Conservation (phyloP, 2,797 vertebrate genomes). For the Periophthalmus magnuspinnatus region DNA sequence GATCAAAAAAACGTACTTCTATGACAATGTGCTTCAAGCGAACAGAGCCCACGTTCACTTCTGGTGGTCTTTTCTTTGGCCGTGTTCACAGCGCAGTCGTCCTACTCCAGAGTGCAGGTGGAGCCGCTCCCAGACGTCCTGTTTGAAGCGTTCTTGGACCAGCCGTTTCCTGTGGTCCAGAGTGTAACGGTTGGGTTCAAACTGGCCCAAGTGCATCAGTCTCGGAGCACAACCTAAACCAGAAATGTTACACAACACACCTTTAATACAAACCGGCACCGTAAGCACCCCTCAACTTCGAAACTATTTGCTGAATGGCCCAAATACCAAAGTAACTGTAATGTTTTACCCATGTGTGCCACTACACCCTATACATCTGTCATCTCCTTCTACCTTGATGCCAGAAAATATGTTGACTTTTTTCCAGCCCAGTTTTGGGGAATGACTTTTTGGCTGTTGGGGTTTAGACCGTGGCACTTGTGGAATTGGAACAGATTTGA, state of each 20-base stretch:
- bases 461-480: conserved; percentile 1
- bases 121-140: too few species aligned
- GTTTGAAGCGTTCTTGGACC: too few species aligned
- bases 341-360: not conserved
- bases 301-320: not conserved
- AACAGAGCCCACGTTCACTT: too few species aligned
- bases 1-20: too few species aligned
- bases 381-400: not conserved
- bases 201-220: too few species aligned
- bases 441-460: not conserved
- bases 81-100: too few species aligned
- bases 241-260: not conserved
- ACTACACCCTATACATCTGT: not conserved
- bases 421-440: conserved; percentile 4
- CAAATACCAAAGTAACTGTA: not conserved
- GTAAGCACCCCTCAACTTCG: not conserved
- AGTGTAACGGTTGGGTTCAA: too few species aligned
- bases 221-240: too few species aligned
- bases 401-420: not conserved
- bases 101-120: too few species aligned
- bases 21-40: too few species aligned
- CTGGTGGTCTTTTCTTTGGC: too few species aligned
- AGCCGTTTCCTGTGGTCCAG: too few species aligned
- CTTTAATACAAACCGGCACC: not conserved
- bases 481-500: not conserved